Conservation (phyloP, 30 jellyfish, hydroid and myxozoan genomes). For the Mastigias papua region DNA sequence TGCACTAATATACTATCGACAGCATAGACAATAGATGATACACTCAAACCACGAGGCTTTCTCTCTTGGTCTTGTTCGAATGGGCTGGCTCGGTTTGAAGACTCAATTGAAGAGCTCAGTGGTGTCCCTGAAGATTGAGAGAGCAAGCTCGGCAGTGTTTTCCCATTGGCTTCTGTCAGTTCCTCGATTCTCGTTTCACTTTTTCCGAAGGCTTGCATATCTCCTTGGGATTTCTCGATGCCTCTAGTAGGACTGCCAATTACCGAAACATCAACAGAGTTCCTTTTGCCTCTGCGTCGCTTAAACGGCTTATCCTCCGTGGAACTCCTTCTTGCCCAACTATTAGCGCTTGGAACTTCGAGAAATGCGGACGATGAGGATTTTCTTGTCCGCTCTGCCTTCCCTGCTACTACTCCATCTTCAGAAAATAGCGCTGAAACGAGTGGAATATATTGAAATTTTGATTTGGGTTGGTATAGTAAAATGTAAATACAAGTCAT, state of each 20-base stretch:
- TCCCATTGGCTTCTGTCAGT: neutral
- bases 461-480: neutral
- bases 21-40: constrained; percentile 54
- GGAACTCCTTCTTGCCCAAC: neutral
- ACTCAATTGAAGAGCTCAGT: neutral
- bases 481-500: neutral
- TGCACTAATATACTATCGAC: constrained; percentile 19
- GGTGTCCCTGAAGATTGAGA: neutral
- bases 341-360: constrained; percentile 35
- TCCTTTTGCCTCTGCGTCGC: constrained; percentile 48
- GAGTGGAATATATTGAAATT: neutral
- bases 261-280: constrained; percentile 32
- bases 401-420: constrained; percentile 1
- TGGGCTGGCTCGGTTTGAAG: neutral
- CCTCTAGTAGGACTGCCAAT: constrained; percentile 32
- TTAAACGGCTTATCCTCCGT: constrained; percentile 7
- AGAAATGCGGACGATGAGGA: constrained; percentile 35
- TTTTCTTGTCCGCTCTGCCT: constrained; percentile 13
- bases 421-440: constrained; percentile 45
- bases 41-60: constrained; percentile 59
- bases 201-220: neutral
- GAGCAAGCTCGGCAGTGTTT: neutral
- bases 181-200: constrained; percentile 1
- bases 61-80: neutral
- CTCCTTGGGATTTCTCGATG: neutral